Conservation (phyloP, 2,113 vertebrate species). For the Uropsilus gracilis region DNA sequence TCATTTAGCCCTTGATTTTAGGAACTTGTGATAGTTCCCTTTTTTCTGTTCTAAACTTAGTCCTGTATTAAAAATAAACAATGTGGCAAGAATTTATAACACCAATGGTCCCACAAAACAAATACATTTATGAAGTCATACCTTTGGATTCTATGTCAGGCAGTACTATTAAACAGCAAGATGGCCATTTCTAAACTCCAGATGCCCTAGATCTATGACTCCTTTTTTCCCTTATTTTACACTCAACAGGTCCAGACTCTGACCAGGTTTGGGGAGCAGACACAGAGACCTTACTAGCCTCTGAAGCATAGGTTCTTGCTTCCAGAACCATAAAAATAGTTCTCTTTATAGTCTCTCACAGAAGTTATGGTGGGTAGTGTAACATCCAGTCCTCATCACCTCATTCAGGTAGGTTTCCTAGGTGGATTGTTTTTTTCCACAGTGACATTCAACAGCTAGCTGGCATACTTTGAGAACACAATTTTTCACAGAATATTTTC, state of each 20-base stretch:
- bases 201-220: neutral
- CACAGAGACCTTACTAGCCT: neutral
- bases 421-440: neutral
- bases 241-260: neutral
- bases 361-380: neutral
- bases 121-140: neutral
- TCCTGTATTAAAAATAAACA: neutral
- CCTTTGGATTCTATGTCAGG: neutral
- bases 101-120: neutral
- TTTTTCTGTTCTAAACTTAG: neutral
- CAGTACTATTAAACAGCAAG: neutral
- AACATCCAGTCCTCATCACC: neutral
- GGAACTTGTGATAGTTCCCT: neutral
- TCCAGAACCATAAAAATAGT: neutral
- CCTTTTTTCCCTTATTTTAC: neutral
- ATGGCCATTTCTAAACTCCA: neutral
- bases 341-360: neutral
- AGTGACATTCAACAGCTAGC: neutral
- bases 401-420: neutral
- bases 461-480: neutral
- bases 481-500: neutral
- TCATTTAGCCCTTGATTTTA: neutral
- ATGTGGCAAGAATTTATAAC: neutral
- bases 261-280: neutral
- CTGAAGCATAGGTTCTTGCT: neutral